These are phyloP conservation scores for Ateles fusciceps DNA, from an alignment of 2,797 vertebrate genomes.

Conservation along the genomic window DNA sequence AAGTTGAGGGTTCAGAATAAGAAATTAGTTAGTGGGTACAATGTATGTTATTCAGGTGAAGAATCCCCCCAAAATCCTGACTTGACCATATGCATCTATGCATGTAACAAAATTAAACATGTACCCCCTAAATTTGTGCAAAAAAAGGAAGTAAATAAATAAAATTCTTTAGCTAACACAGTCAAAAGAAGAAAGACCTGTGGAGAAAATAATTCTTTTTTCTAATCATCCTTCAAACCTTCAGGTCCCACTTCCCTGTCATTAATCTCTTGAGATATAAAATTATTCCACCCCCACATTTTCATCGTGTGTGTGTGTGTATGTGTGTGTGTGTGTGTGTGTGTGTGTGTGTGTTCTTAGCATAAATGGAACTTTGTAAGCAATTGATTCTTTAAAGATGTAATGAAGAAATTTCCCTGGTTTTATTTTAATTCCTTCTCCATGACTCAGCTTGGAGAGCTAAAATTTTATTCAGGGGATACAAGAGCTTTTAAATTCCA, in stretches of 20 bases:
- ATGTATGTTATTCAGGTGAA: not conserved
- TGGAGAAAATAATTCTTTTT: not conserved
- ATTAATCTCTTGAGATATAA: constrained; percentile 31
- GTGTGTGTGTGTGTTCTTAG: not conserved
- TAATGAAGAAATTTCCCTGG: not conserved
- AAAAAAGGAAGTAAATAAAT: not conserved
- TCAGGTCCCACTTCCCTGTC: not conserved
- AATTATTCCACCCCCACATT: not conserved
- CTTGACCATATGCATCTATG: not conserved
- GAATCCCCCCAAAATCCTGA: not conserved
- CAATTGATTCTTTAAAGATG: not conserved
- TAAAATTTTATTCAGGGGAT: not conserved
- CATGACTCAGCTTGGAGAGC: not conserved
- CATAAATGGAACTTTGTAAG: not conserved
- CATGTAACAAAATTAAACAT: not conserved
- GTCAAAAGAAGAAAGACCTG: not conserved
- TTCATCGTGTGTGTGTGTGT: not conserved
- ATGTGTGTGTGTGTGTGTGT: not conserved
- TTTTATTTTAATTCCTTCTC: constrained; percentile 43
- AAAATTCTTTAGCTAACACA: not conserved
- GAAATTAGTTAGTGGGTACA: not conserved
- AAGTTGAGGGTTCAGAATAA: not conserved
- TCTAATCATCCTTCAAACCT: not conserved
- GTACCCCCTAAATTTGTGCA: too few species aligned
- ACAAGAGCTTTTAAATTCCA: constrained; percentile 26